These are phyloP conservation scores for Plebejus melissa DNA, from an alignment of 2,888 invertebrate genomes.

Conservation along the genomic window DNA sequence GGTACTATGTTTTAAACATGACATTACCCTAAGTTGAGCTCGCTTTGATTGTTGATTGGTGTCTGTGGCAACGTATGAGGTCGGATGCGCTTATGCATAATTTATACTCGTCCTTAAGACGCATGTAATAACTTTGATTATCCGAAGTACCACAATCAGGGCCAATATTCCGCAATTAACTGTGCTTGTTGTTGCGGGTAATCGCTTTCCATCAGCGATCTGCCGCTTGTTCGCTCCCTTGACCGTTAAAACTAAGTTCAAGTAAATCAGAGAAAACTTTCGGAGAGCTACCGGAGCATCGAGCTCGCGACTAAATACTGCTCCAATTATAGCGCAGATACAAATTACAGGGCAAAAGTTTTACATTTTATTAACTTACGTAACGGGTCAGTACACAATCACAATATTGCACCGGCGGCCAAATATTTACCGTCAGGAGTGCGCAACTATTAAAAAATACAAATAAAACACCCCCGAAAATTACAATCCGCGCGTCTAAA, in stretches of 20 bases:
- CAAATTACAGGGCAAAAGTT: background rate
- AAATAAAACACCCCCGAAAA: slow-evolving; percentile 13
- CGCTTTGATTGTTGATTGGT: background rate
- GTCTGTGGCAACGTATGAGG: background rate
- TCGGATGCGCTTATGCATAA: slow-evolving; percentile 10
- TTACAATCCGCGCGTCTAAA: slow-evolving; percentile 12
- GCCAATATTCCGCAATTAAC: slow-evolving; percentile 1
- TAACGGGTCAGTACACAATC: slow-evolving; percentile 8
- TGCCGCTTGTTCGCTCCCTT: background rate
- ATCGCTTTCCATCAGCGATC: background rate
- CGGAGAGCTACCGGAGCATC: background rate
- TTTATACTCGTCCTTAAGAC: slow-evolving; percentile 4
- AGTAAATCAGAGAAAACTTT: slow-evolving; percentile 2
- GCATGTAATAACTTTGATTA: slow-evolving; percentile 10
- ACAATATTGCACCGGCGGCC: background rate
- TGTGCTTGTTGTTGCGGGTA: slow-evolving; percentile 6
- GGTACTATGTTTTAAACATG: too few relatives aligned
- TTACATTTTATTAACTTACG: slow-evolving; percentile 6
- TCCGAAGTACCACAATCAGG: slow-evolving; percentile 7
- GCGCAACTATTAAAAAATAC: slow-evolving; percentile 16
- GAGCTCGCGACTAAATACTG: background rate
- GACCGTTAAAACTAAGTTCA: background rate
- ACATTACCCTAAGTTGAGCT: background rate
- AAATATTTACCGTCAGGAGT: slow-evolving; percentile 16
- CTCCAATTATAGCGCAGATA: background rate